Conservation (phyloP, 2,888 invertebrate species). For the Caenorhabditis sp. region DNA sequence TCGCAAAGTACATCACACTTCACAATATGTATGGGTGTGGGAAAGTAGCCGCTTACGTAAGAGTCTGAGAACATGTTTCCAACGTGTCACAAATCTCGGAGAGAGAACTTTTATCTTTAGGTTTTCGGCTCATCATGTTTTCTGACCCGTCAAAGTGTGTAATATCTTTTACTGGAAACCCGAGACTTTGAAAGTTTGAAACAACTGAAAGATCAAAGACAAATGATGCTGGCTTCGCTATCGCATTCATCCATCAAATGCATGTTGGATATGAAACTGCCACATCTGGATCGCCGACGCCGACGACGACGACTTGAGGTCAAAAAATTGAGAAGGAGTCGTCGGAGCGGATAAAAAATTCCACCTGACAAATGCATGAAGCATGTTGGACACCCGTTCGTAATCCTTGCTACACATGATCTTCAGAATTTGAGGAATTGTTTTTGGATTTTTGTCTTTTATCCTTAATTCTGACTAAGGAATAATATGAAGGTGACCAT, state of each 20-base stretch:
- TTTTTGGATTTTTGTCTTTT: neutral
- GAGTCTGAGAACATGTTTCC: neutral
- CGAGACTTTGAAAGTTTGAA: constrained; percentile 27
- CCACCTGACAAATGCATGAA: constrained; percentile 48
- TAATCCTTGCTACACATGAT: neutral
- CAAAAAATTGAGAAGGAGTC: constrained; percentile 1
- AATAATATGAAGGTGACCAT: too few species aligned
- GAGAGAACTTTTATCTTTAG: neutral
- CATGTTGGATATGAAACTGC: constrained; percentile 26
- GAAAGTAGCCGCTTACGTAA: constrained; percentile 39
- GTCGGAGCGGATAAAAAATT: constrained; percentile 28
- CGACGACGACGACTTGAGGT: constrained; percentile 8
- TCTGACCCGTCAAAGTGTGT: constrained; percentile 23
- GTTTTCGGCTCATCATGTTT: neutral
- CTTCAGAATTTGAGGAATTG: neutral
- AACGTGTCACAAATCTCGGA: constrained; percentile 5
- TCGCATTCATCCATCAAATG: constrained; percentile 50
- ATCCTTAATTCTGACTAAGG: too few species aligned
- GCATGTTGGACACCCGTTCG: constrained; percentile 19
- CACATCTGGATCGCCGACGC: constrained; percentile 16
- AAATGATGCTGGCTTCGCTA: constrained; percentile 23
- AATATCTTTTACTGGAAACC: constrained; percentile 14
- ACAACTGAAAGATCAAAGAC: constrained; percentile 28
- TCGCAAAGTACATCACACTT: constrained; percentile 14
- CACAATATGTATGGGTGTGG: constrained; percentile 33